Conservation (phyloP, 2,888 invertebrate genomes). For the Yponomeuta evonymella region DNA sequence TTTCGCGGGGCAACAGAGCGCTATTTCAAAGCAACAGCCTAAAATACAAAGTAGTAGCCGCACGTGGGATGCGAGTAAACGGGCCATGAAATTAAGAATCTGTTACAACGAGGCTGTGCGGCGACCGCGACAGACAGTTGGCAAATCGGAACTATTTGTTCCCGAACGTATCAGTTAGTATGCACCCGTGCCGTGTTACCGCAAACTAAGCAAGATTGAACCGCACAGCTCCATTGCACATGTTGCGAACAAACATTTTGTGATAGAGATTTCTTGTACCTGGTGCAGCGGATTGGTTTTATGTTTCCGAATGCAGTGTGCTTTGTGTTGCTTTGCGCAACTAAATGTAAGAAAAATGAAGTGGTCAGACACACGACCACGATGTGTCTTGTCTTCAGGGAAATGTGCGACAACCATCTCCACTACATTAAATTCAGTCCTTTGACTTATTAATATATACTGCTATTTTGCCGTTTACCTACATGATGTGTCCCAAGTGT, state of each 20-base stretch:
- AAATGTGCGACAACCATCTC: no score
- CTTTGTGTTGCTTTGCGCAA: neutral
- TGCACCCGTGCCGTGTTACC: conserved; percentile 14
- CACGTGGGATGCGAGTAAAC: conserved; percentile 39
- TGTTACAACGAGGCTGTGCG: conserved; percentile 39
- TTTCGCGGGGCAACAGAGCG: neutral
- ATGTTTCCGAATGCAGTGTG: neutral
- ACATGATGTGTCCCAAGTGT: neutral
- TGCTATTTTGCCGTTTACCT: neutral
- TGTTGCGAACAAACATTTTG: conserved; percentile 1
- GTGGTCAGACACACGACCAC: no score
- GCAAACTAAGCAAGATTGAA: conserved; percentile 14
- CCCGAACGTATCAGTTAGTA: conserved; percentile 34
- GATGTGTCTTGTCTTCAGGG: no score
- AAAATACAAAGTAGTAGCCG: conserved; percentile 9
- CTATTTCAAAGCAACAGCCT: neutral
- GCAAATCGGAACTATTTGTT: conserved; percentile 60
- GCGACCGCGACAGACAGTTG: conserved; percentile 43
- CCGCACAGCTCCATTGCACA: conserved; percentile 2
- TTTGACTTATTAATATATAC: neutral
- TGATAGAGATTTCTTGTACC: conserved; percentile 3
- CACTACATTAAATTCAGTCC: no score
- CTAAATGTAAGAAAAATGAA: no score
- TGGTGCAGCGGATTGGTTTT: neutral
- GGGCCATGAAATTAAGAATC: conserved; percentile 66